A percentile compares a stretch with the other conserved stretches of the same genome.
phyloP scores from a whole-genome alignment of 1,140 invertebrate genomes.

The Lucilia sericata region DNA sequence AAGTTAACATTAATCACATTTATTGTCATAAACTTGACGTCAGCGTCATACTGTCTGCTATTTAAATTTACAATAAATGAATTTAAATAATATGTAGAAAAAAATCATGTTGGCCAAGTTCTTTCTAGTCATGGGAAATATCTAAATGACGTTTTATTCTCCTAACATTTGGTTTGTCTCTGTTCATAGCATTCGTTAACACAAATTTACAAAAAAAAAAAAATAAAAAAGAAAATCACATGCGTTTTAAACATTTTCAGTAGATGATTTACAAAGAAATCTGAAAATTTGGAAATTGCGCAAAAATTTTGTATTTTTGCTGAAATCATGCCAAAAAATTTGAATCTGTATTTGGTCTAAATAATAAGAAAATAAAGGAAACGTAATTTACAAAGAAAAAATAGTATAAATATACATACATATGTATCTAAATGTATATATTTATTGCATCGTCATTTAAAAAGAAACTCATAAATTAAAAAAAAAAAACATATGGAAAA shows the following conservation, averaged over 20 bases:
- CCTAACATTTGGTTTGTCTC: not conserved
- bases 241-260: not conserved
- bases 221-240: not conserved
- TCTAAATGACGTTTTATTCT: slow-evolving; percentile 4
- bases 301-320: not conserved
- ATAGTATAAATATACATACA: not conserved
- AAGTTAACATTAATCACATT: not conserved
- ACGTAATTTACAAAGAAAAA: slow-evolving; percentile 7
- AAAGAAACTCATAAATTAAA: slow-evolving; percentile 12
- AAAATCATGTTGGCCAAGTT: not conserved
- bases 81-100: not conserved
- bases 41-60: slow-evolving; percentile 29
- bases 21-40: slow-evolving; percentile 36
- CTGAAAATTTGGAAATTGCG: slow-evolving; percentile 24
- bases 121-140: slow-evolving; percentile 1
- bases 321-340: slow-evolving; percentile 12
- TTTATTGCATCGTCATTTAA: slow-evolving; percentile 4
- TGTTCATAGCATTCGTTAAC: not conserved
- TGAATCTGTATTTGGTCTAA: slow-evolving; percentile 4
- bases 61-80: not conserved
- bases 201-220: not conserved
- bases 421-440: too few species aligned
- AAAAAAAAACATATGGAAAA: not conserved
- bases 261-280: not conserved
- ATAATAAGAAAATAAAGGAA: not conserved